Evolutionary conservation across 1,140 invertebrate species (phyloP), one percentile per base, ranked within the genome.

Genomic region (Polypedilum pembai): DNA sequence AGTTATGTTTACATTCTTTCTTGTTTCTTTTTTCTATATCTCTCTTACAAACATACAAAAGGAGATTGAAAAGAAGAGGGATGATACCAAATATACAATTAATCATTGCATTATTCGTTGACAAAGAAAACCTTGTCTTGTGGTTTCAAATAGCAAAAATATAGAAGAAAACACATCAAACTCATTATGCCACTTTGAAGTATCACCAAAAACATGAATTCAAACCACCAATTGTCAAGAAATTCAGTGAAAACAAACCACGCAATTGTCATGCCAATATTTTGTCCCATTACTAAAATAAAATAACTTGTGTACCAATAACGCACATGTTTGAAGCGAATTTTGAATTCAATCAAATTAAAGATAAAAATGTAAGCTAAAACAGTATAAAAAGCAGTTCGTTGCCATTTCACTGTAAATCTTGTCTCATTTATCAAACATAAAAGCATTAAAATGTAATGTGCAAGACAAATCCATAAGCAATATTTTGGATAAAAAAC

Each of bases 281-380:
- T 91, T 81, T 92, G 89, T 12, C 83, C 75, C 41, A 89, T 85
- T 15, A 89, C 86, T 24, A 91, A 82, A 24, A 85, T 80, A 77
- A 89, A 86, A 81, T 88, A 92, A 74, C 85, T 82, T 41, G 86
- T 80, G 74, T 90, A 86, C 85, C 89, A 90, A 33, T 86, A 82
- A 8, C 88, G 85, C 3, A 89, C 86, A 76, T 88, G 86, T 74
- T 86, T 88, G 77, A 91, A 91, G 82, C 88, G 89, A 66, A 91
- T 87, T 77, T 90, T 89, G 76, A 91, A 91, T 78, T 92, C 91
- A 76, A 92, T 88, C 24, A 91, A 81, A 78, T 89, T 88, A 78
- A 91, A 88, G 40, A 91, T 84, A 77, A 90, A 92, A 73, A 92
- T 84, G 75, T 90, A 86, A 40, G 88, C 89, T 0, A 92, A 84